Base-by-base conservation (phyloP, 53 echinoderm and acorn worm genomes). In the Hippasteria phrygiana region DNA sequence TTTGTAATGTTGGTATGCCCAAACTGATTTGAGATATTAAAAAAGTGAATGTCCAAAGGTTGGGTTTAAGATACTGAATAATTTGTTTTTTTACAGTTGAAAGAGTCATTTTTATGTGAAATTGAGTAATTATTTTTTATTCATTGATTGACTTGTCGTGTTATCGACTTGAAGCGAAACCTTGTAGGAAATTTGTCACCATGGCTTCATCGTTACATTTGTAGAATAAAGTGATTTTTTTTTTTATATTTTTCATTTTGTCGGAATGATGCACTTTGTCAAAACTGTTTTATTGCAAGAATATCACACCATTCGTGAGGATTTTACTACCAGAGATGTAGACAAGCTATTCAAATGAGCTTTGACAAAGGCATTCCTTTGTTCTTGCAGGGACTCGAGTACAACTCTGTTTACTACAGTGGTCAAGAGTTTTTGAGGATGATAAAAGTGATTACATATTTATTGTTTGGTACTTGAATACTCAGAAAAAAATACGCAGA, bases 221-320 rank as follows among this genome's bases (percentile, higher is more conserved):
- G 11, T 45, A 45, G 6, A 45, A 51, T 1, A 51, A 51, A 51
- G 46, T 59, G 6, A 59, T 59, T 59, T 59, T 59, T 59, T 24
- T 17, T 59, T 0, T 59, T 59, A 24, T 26, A 24, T 59, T n/a
- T 59, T 24, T 8, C 2, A 55, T 59, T 7, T 59, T 59, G 59
- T 24, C n/a, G n/a, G 3, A 24, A 59, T 17, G 51, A 51, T 14
- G 59, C n/a, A n/a, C n/a, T n/a, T n/a, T n/a, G n/a, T n/a, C n/a
- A n/a, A n/a, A n/a, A n/a, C n/a, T 59, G 59, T 59, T 59, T 59
- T 59, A 59, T 24, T 59, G 59, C n/a, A n/a, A 59, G n/a, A 59
- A 59, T 22, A 22, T 24, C 59, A 20, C 26, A 26, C 24, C 59
- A 59, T 20, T 22, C 5, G 20, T 59, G 59, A 59, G 59, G n/a